Conservation (phyloP, 92 coral and sea anemone genomes). For the Montipora capitata region DNA sequence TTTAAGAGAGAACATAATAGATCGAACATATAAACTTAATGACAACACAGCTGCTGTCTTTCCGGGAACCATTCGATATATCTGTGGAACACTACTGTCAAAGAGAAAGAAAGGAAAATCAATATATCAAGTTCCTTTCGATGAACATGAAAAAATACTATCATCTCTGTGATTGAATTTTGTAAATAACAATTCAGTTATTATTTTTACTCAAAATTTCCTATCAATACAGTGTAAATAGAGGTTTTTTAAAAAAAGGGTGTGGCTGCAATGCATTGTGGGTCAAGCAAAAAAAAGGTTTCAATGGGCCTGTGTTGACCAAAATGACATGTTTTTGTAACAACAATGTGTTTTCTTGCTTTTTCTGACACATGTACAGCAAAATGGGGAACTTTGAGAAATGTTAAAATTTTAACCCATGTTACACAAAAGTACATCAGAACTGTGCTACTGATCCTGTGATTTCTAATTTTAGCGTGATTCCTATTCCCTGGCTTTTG, state of each 20-base stretch:
- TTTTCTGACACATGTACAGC: too few relatives aligned
- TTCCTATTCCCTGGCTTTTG: too few relatives aligned
- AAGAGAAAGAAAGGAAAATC: conserved; percentile 17
- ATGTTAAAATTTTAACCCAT: not conserved
- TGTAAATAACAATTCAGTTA: not conserved
- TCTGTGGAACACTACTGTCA: conserved; percentile 37
- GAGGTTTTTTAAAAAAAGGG: too few relatives aligned
- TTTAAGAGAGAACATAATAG: conserved; percentile 44
- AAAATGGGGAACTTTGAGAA: not conserved
- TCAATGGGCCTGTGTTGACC: not conserved
- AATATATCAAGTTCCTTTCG: conserved; percentile 35
- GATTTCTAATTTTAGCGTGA: too few relatives aligned
- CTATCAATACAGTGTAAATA: not conserved
- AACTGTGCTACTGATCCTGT: not conserved
- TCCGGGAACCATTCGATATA: conserved; percentile 45
- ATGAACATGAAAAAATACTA: conserved; percentile 20
- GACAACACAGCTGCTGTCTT: conserved; percentile 41
- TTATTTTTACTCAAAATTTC: not conserved
- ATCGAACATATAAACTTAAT: conserved; percentile 38
- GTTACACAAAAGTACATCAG: not conserved
- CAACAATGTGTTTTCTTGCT: not conserved
- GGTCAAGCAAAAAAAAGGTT: not conserved
- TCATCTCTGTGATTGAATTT: conserved; percentile 30
- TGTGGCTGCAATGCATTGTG: too few relatives aligned
- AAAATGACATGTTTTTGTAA: not conserved